Evolutionary conservation across 1,140 invertebrate genomes (phyloP).

Genomic region (Neodiprion lecontei): DNA sequence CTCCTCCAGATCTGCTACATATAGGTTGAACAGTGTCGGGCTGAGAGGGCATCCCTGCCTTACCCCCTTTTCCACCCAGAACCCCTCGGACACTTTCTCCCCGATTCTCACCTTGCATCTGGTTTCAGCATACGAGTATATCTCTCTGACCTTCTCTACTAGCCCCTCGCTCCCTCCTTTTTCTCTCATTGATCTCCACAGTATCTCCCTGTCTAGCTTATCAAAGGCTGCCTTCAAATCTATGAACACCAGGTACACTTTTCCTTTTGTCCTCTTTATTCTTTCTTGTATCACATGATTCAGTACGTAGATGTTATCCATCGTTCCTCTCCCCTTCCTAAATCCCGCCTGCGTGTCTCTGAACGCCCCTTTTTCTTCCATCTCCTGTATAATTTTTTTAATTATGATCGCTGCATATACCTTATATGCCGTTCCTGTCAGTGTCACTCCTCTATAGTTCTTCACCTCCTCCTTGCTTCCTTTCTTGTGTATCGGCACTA

Average conservation of each 20-base stretch:
- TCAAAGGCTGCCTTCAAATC: constrained; percentile 10
- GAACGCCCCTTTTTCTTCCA: background rate
- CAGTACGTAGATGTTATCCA: constrained; percentile 22
- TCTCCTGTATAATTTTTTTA: background rate
- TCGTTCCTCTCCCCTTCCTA: constrained; percentile 17
- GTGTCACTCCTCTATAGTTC: constrained; percentile 34
- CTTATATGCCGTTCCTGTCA: constrained; percentile 18
- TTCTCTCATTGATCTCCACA: constrained; percentile 9
- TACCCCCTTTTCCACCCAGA: constrained; percentile 25
- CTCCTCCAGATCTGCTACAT: constrained; percentile 18
- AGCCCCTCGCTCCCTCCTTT: background rate
- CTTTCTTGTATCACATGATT: constrained; percentile 10
- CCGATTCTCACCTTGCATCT: constrained; percentile 12
- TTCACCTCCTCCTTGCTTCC: constrained; percentile 30
- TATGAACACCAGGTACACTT: background rate
- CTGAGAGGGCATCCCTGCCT: constrained; percentile 25
- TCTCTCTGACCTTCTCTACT: constrained; percentile 9
- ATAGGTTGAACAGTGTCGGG: constrained; percentile 25
- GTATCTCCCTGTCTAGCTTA: background rate
- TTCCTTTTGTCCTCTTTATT: background rate
- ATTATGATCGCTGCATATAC: constrained; percentile 2
- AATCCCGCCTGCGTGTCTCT: constrained; percentile 19
- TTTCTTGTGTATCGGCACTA: constrained; percentile 34
- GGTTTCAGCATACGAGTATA: constrained; percentile 13
- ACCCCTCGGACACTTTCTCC: constrained; percentile 13